Base-by-base conservation (phyloP, 2,888 invertebrate species). In the Lasius platythorax region DNA sequence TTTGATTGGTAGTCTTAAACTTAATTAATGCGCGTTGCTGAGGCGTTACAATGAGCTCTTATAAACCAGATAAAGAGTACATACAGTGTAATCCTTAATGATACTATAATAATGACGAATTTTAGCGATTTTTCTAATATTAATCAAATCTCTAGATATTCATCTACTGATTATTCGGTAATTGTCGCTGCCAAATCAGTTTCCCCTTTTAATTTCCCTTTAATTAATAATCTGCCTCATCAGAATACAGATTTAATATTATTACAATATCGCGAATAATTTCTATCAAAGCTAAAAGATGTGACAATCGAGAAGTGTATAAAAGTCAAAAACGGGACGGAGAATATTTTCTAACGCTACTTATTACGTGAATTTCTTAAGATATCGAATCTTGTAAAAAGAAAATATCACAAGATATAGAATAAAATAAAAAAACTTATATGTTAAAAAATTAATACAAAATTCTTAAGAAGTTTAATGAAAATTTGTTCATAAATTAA, bases 241-340 rank as follows among this genome's bases (percentile, higher is more conserved):
- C 12, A 61, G 37, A 53, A 76, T 74, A 68, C 61, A 82, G 50
- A 78, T 83, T 61, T 88, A 64, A 81, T 85, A 87, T 82, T 87
- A 23, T 28, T 79, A 76, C 12, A 46, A 61, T 33, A 68, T 68
- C 64, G 28, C 50, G 43, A 70, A 3, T 78, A 73, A 30, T 72
- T 58, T 67, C 43, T 82, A 63, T 70, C 50, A 40, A 86, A 87
- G 85, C 85, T 86, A 75, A 88, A 72, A 66, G 84, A 78, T 30
- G 23, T 75, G 67, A 61, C 68, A 76, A 86, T 88, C 74, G 82
- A 89, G 87, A 92, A 89, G 90, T 87, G 79, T 91, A 91, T 89
- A 88, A 90, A 91, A 72, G 83, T 90, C 61, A 87, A 90, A 90
- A 90, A 89, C 56, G 90, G 91, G 92, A 92, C 91, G 92, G 92